A percentile compares a stretch with the other conserved stretches of the same genome.
Evolutionary conservation across 2,797 vertebrate genomes (phyloP).

Genomic region (Corythornis leucogaster): DNA sequence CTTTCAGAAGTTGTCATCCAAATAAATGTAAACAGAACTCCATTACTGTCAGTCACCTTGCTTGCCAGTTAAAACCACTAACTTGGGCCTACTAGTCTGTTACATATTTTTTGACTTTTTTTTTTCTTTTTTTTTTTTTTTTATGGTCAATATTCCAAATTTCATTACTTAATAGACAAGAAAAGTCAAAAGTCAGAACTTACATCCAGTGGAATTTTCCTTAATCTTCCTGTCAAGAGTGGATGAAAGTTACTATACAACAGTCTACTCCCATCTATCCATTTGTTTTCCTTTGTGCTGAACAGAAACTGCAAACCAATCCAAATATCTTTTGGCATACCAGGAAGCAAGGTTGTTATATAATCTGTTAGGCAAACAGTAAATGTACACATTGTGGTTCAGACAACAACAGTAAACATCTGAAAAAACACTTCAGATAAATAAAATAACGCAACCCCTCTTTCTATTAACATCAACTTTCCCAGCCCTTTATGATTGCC

Average conservation of each 20-base stretch:
- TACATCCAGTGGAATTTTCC: constrained; percentile 80
- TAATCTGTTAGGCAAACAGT: constrained; percentile 84
- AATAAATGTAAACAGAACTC: not conserved
- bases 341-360: constrained; percentile 86
- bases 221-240: constrained; percentile 84
- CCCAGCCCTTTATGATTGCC: not conserved
- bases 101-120: not conserved
- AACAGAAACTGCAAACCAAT: constrained; percentile 86
- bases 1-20: not conserved
- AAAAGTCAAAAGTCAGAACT: constrained; percentile 66
- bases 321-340: constrained; percentile 81
- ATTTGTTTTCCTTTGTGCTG: constrained; percentile 69
- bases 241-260: constrained; percentile 89
- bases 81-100: not conserved
- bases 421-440: not conserved
- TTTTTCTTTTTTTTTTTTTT: fast-evolving
- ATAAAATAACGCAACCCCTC: not conserved
- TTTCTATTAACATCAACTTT: not conserved
- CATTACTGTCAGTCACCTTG: not conserved
- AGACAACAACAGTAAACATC: not conserved
- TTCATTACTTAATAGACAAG: not conserved
- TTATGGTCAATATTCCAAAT: not conserved
- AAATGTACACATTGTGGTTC: not conserved
- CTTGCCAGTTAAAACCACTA: not conserved
- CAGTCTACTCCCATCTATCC: constrained; percentile 83